Evolutionary conservation across 2,797 vertebrate genomes (phyloP), one percentile per base, ranked within the genome.

Genomic region (Syndactyla subalaris): DNA sequence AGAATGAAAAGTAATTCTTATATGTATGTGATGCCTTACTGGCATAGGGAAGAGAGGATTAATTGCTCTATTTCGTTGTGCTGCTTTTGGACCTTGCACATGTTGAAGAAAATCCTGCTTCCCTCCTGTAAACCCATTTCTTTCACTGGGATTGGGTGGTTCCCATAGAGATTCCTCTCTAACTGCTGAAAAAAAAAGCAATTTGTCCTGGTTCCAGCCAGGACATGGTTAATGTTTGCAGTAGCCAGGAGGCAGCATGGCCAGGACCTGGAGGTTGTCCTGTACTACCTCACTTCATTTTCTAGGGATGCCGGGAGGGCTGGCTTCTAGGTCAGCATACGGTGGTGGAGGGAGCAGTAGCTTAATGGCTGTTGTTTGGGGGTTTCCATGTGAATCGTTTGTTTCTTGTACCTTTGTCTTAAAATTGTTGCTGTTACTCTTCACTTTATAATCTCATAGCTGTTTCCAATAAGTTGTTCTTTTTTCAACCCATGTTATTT

Each of bases 241-340:
- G 38, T 22, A 63, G 16, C 1, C 0, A 21, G 29, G 21, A 34
- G 24, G 2, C 0, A 0, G 5, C n/a, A 65, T 22, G 29, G 8
- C 29, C 38, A 23, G 14, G 38, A 30, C 12, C 4, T 14, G 4
- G 24, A 39, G 12, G 6, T 71, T 16, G 7, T 45, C 29, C 2
- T 2, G 22, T 22, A n/a, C 9, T 20, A 57, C 0, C 0, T n/a
- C 20, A 24, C 3, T 2, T 45, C 2, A 9, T 38, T 58, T 82
- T 58, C 24, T 57, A 76, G 45, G 71, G 19, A 2, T 57, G 23
- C 41, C 9, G 9, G 20, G 43, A 43, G 13, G 8, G 7, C 9
- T 45, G 2, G 7, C 7, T 57, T 57, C 27, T 57, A 18, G 27
- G 11, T n/a, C 32, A 43, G 11, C 27, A 10, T 13, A 15, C 7